phyloP scores from a whole-genome alignment of 2,797 vertebrate genomes.

The Podargus strigoides region DNA sequence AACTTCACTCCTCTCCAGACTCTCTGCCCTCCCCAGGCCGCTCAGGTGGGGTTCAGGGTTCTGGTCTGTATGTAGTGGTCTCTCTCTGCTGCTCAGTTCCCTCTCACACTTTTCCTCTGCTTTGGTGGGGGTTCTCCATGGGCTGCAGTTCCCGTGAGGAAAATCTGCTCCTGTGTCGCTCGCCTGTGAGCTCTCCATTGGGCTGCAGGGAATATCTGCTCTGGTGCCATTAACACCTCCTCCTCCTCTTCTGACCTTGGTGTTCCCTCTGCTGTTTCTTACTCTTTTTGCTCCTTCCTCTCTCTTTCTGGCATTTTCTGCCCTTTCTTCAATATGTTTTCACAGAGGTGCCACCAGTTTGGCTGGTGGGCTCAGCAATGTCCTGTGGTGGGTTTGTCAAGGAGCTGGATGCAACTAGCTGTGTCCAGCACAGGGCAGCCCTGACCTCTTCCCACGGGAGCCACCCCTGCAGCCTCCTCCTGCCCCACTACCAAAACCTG shows the following conservation, averaged over 20 bases:
- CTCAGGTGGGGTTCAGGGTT: neutral
- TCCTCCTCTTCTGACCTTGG: neutral
- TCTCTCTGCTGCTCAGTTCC: neutral
- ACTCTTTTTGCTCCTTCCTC: too few relatives aligned
- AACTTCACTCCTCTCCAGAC: neutral
- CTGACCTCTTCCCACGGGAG: too few relatives aligned
- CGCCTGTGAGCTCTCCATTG: neutral
- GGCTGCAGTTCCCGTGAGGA: neutral
- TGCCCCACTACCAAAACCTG: too few relatives aligned
- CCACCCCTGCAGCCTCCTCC: too few relatives aligned
- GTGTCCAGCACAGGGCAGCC: too few relatives aligned
- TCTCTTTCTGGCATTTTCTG: too few relatives aligned
- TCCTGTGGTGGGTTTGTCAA: neutral
- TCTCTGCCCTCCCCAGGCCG: neutral
- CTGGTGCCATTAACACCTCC: neutral
- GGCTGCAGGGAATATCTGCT: neutral
- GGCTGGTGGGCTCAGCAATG: neutral
- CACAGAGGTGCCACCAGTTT: neutral
- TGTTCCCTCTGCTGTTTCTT: too few relatives aligned
- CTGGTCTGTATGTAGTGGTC: too few relatives aligned
- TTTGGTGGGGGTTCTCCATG: neutral
- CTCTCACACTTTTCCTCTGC: neutral
- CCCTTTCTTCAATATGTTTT: neutral
- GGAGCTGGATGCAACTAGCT: neutral
- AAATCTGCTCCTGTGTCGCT: neutral